Evolutionary conservation across 2,888 invertebrate species (phyloP).

Genomic region (Quadroppia sp.): DNA sequence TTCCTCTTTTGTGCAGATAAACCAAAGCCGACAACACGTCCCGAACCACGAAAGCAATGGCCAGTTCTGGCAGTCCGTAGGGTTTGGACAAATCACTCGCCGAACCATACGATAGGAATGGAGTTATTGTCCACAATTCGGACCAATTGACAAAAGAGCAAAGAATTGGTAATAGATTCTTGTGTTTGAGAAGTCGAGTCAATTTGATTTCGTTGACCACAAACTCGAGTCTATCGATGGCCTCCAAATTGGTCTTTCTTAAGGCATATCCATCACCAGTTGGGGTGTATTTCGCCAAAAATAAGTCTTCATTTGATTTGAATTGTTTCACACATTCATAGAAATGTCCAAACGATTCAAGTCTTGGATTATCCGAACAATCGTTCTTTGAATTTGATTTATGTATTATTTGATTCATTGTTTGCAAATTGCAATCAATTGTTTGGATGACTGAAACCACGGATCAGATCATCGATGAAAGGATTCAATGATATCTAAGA

Average conservation of each 20-base stretch:
- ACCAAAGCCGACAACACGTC: constrained; percentile 74
- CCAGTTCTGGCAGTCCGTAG: constrained; percentile 71
- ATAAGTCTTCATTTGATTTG: not conserved
- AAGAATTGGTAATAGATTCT: constrained; percentile 69
- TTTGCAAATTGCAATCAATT: not conserved
- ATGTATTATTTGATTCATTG: constrained; percentile 1
- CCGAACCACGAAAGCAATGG: constrained; percentile 70
- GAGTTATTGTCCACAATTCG: constrained; percentile 73
- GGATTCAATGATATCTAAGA: not conserved
- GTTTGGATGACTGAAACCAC: not conserved
- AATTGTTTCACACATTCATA: constrained; percentile 18
- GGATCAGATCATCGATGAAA: not conserved
- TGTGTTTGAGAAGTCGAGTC: constrained; percentile 71
- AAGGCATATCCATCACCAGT: not conserved
- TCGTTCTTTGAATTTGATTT: constrained; percentile 15
- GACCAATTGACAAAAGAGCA: constrained; percentile 72
- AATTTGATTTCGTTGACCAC: constrained; percentile 63
- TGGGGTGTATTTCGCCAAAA: constrained; percentile 7
- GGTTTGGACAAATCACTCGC: constrained; percentile 36
- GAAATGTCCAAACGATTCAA: not conserved
- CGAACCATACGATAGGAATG: constrained; percentile 67
- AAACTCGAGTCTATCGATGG: constrained; percentile 23
- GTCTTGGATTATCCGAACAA: not conserved
- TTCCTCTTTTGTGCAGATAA: constrained; percentile 75
- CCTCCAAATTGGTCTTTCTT: constrained; percentile 19